Evolutionary conservation across 1,140 invertebrate genomes (phyloP).

Genomic region (Caenorhabditis briggsae): DNA sequence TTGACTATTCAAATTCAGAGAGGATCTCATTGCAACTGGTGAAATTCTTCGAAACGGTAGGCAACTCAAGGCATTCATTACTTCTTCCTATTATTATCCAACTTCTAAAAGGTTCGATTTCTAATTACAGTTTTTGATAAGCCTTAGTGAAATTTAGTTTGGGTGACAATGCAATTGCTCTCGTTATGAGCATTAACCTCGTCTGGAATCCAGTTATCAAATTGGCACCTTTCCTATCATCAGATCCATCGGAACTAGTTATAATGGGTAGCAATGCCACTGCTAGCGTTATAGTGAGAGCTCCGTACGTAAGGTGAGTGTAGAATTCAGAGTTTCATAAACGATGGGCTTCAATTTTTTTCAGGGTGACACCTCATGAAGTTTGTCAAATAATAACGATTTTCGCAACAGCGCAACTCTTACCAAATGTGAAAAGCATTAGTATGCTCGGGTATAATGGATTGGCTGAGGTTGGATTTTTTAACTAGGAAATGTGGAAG

Average conservation of each 20-base stretch:
- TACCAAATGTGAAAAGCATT: constrained; percentile 36
- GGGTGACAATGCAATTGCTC: constrained; percentile 42
- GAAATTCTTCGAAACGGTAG: neutral
- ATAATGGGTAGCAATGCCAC: constrained; percentile 4
- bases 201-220: neutral
- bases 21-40: neutral
- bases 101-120: constrained; percentile 42
- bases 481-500: neutral
- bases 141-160: neutral
- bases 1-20: neutral
- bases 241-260: neutral
- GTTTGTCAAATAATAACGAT: constrained; percentile 31
- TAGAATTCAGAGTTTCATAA: too few relatives aligned
- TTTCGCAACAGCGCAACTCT: constrained; percentile 7
- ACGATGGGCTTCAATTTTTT: neutral
- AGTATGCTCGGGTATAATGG: constrained; percentile 27
- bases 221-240: neutral
- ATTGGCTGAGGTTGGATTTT: neutral
- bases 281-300: neutral
- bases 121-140: neutral
- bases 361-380: constrained; percentile 39
- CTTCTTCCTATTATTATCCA: constrained; percentile 52
- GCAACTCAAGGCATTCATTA: constrained; percentile 34
- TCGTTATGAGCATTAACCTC: constrained; percentile 31
- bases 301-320: neutral